Base-by-base conservation (phyloP, 2,888 invertebrate species). In the Synanthedon formicaeformis region DNA sequence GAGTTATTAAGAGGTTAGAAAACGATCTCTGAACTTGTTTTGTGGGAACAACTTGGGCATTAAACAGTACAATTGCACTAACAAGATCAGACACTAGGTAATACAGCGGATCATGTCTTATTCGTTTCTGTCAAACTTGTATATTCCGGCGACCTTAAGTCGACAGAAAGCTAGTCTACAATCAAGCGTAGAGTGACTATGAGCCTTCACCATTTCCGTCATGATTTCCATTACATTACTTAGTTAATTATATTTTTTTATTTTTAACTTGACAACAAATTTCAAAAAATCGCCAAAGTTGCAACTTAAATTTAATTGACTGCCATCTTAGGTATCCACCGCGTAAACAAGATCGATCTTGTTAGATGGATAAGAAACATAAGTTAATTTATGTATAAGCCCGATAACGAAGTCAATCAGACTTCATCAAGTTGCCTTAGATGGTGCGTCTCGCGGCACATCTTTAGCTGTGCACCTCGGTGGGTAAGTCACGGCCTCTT, bases 401-500 rank as follows among this genome's bases (percentile, higher is more conserved):
- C 58, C 69, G 71, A 72, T 75, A 78, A 75, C 71, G 69, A 76
- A 78, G 75, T 78, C 78, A 73, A 77, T 76, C 76, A 76, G 70
- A 64, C 70, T 67, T 73, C 74, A 72, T 65, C 66, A 60, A 66
- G 67, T 72, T 67, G 60, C 79, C 79, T 58, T 80, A 75, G 68
- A 76, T 69, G 77, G 78, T 62, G 65, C 54, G 59, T 53, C 58
- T 55, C 57, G 62, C 64, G 66, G 76, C 68, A 75, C 74, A 79
- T 79, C 78, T 78, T 73, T 73, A 50, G 55, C 34, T 40, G 51
- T 53, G 70, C 66, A 67, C 65, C 67, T 69, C 71, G 66, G 68
- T 73, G 73, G 75, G 77, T 80, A 81, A 79, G 77, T 79, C 80
- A 81, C 76, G 68, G 73, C 58, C 62, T 66, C 73, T 81, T 81